phyloP scores from a whole-genome alignment of 2,888 invertebrate genomes.

The Lepetodrilus schrolli region DNA sequence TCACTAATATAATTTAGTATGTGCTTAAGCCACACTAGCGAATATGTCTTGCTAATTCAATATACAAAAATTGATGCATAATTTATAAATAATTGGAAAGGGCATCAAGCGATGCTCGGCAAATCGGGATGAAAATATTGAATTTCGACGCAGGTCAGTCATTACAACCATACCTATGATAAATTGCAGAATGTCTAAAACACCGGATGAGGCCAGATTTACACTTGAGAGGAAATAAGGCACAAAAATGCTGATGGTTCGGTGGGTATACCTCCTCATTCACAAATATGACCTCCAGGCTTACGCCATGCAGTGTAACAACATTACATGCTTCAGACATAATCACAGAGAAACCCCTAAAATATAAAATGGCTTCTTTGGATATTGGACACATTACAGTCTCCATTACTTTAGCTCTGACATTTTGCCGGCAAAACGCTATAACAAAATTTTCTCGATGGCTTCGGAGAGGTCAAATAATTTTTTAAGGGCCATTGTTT shows the following conservation, averaged over 20 bases:
- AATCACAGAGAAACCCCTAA: constrained; percentile 5
- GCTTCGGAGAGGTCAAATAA: not conserved
- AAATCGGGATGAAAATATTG: constrained; percentile 38
- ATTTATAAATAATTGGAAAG: constrained; percentile 41
- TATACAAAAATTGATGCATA: constrained; percentile 45
- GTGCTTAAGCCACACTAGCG: constrained; percentile 25
- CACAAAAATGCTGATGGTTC: not conserved
- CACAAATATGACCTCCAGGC: not conserved
- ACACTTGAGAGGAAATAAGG: not conserved
- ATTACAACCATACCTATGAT: constrained; percentile 39
- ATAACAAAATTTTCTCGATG: constrained; percentile 16
- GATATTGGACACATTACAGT: constrained; percentile 16
- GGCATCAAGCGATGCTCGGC: constrained; percentile 21
- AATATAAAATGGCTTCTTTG: constrained; percentile 10
- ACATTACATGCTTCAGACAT: not conserved
- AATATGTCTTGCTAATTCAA: constrained; percentile 38
- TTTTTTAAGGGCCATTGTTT: too few relatives aligned
- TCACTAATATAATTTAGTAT: constrained; percentile 39
- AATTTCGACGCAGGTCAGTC: constrained; percentile 35
- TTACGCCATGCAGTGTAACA: not conserved
- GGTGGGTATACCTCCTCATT: not conserved
- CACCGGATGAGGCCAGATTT: constrained; percentile 6
- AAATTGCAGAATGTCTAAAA: constrained; percentile 19
- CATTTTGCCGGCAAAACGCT: not conserved
- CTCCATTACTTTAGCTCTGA: not conserved